A percentile compares a stretch with the other conserved stretches of the same genome.
phyloP scores from a whole-genome alignment of 1,140 invertebrate species.

The Muscidifurax raptorellus region DNA sequence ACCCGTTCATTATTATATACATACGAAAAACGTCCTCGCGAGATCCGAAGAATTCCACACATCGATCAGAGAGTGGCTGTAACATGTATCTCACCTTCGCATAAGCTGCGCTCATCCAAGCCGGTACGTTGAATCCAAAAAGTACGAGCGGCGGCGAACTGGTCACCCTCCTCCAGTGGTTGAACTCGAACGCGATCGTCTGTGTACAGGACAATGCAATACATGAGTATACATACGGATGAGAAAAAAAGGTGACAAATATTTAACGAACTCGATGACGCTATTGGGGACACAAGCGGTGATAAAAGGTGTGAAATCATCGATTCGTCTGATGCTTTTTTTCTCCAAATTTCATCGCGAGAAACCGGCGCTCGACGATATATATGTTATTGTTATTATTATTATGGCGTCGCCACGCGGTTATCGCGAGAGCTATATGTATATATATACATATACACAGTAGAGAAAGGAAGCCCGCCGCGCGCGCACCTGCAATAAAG shows the following conservation, averaged over 20 bases:
- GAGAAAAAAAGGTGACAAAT: not conserved
- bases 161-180: constrained; percentile 74
- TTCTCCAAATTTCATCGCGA: too few relatives aligned
- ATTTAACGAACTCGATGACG: too few relatives aligned
- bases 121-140: constrained; percentile 79
- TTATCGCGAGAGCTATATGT: too few relatives aligned
- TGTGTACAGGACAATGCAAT: constrained; percentile 69
- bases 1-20: not conserved
- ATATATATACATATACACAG: not conserved
- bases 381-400: too few relatives aligned
- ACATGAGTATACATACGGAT: not conserved
- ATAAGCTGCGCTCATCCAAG: constrained; percentile 85
- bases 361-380: too few relatives aligned
- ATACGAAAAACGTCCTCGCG: not conserved
- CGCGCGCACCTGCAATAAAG: constrained; percentile 30
- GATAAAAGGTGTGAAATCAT: too few relatives aligned
- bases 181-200: constrained; percentile 81
- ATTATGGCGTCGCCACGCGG: too few relatives aligned
- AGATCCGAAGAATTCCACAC: not conserved
- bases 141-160: constrained; percentile 71
- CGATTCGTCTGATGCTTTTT: too few relatives aligned
- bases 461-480: not conserved
- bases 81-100: constrained; percentile 75
- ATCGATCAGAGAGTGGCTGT: too few relatives aligned
- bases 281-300: too few relatives aligned